Evolutionary conservation across 2,113 vertebrate species (phyloP).

Genomic region (Ptilorrhoa leucosticta): DNA sequence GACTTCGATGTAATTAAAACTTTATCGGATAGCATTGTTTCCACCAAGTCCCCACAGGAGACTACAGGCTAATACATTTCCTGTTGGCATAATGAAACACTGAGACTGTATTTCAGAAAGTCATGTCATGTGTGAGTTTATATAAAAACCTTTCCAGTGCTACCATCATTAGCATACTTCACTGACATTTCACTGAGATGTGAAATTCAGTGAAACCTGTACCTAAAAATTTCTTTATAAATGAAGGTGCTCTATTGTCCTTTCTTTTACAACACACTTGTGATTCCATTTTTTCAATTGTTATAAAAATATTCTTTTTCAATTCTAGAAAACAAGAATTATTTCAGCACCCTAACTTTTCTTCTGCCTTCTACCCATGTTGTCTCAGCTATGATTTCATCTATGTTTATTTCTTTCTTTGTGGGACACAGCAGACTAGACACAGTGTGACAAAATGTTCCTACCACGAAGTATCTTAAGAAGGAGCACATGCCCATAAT

Average conservation of each 20-base stretch:
- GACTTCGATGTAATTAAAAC: slow-evolving; percentile 26
- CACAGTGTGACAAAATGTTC: neutral
- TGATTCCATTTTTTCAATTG: neutral
- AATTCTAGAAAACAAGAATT: neutral
- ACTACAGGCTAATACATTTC: neutral
- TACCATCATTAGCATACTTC: neutral
- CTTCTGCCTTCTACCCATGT: neutral
- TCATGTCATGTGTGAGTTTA: neutral
- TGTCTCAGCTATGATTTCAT: neutral
- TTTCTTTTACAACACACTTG: neutral
- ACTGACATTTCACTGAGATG: neutral
- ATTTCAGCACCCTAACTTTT: neutral
- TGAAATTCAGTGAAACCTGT: neutral
- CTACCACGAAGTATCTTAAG: neutral
- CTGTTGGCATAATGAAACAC: neutral
- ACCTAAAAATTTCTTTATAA: neutral
- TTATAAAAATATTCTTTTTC: neutral
- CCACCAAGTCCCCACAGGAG: neutral
- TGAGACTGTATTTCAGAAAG: neutral
- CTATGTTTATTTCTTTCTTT: neutral
- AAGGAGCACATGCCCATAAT: neutral
- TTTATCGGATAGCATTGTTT: neutral
- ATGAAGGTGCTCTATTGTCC: neutral
- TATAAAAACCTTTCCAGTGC: neutral
- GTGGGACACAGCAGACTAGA: neutral